phyloP scores from a whole-genome alignment of 2,113 vertebrate species.

The Onychorhynchus coronatus region DNA sequence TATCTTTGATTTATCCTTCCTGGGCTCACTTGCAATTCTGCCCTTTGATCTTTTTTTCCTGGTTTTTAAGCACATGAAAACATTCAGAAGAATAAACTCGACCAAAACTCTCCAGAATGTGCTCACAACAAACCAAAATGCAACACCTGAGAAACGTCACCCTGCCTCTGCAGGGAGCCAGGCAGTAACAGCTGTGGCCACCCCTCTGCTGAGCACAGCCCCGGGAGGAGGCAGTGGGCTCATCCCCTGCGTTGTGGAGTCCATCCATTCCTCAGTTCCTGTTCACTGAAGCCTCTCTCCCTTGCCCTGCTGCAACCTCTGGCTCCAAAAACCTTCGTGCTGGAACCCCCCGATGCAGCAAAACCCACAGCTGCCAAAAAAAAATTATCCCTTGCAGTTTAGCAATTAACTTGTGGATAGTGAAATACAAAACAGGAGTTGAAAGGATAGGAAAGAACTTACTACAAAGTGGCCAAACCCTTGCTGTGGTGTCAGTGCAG shows the following conservation, averaged over 20 bases:
- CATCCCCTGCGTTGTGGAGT: neutral
- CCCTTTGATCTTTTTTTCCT: neutral
- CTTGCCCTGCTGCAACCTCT: neutral
- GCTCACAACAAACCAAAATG: neutral
- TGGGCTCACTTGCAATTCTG: neutral
- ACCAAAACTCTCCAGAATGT: neutral
- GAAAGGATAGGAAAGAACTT: neutral
- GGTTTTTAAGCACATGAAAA: neutral
- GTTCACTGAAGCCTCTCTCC: neutral
- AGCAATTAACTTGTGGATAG: neutral
- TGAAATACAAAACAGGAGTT: neutral
- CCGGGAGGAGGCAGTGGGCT: neutral
- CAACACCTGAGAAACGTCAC: neutral
- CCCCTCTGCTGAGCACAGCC: neutral
- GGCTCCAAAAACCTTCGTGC: neutral
- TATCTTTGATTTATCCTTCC: neutral
- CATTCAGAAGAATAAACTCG: neutral
- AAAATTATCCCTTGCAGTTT: neutral
- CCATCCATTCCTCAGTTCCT: neutral
- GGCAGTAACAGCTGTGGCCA: neutral
- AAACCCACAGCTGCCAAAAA: neutral
- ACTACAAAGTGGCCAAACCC: neutral
- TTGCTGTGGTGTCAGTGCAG: neutral
- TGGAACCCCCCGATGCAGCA: neutral
- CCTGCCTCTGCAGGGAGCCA: neutral